phyloP scores from a whole-genome alignment of 2,113 vertebrate species.

The Arenaria interpres region DNA sequence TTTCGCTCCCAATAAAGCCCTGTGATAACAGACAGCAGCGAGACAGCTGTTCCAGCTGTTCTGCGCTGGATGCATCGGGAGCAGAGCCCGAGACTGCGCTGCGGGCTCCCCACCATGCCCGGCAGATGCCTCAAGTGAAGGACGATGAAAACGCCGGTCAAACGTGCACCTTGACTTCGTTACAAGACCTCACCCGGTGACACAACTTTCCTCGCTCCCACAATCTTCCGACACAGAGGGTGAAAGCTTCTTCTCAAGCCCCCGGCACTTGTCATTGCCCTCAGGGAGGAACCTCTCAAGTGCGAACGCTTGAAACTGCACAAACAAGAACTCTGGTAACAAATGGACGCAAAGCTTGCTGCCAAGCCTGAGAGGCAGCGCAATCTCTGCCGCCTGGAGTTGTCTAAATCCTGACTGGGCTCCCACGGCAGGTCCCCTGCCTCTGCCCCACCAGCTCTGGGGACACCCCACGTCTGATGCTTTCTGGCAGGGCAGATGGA shows the following conservation, averaged over 20 bases:
- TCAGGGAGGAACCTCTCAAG: conserved; percentile 35
- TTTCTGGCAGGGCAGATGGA: conserved; percentile 27
- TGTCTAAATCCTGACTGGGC: conserved; percentile 50
- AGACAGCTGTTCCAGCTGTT: not conserved
- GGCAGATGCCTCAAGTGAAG: not conserved
- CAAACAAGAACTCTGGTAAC: conserved; percentile 47
- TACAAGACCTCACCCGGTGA: not conserved
- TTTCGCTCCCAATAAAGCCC: not conserved
- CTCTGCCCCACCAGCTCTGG: not conserved
- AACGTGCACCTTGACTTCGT: not conserved
- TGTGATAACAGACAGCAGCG: not conserved
- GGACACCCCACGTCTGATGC: not conserved
- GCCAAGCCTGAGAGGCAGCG: not conserved
- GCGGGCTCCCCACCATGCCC: not conserved
- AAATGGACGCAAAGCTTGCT: conserved; percentile 9
- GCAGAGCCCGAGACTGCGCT: not conserved
- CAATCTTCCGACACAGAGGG: not conserved
- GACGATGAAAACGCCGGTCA: not conserved
- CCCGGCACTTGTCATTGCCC: not conserved
- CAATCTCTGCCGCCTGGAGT: conserved; percentile 3
- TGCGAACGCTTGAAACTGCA: conserved; percentile 30
- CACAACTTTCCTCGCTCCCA: not conserved
- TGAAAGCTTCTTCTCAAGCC: not conserved
- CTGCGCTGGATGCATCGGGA: not conserved
- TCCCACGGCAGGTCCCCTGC: not conserved